These are phyloP conservation scores for Aporrectodea caliginosa DNA, from an alignment of 1,140 invertebrate species.

Conservation along the genomic window DNA sequence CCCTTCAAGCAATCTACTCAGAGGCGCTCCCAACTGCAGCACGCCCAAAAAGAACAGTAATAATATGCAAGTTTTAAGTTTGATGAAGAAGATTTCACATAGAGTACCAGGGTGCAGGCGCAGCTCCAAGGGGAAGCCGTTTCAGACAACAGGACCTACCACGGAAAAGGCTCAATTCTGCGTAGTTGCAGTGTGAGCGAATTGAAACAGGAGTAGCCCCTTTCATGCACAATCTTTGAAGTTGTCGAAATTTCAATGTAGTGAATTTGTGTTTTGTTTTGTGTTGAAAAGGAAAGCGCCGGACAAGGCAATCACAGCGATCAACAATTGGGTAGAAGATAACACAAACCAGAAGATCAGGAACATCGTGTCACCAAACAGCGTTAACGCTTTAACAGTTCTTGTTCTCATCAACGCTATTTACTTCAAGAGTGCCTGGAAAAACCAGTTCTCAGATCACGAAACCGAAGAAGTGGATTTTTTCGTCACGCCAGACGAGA, in stretches of 20 bases:
- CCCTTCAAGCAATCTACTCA: too few relatives aligned
- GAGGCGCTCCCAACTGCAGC: too few relatives aligned
- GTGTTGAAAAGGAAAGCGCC: not conserved
- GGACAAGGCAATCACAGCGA: not conserved
- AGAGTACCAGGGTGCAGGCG: too few relatives aligned
- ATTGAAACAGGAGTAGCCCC: not conserved
- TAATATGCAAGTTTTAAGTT: too few relatives aligned
- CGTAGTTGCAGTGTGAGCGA: too few relatives aligned
- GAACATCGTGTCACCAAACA: not conserved
- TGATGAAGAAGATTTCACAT: too few relatives aligned
- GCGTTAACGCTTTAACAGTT: not conserved
- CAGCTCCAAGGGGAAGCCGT: too few relatives aligned
- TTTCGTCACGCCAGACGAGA: conserved; percentile 43
- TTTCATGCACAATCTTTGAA: not conserved
- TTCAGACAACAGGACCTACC: not conserved
- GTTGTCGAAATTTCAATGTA: not conserved
- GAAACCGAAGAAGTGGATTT: conserved; percentile 57
- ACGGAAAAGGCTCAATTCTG: not conserved
- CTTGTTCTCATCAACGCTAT: conserved; percentile 5
- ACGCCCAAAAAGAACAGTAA: too few relatives aligned
- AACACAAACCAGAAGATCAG: conserved; percentile 8
- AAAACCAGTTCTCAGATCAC: not conserved
- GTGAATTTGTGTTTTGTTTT: not conserved
- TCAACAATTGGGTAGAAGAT: not conserved
- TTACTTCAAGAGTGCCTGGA: conserved; percentile 11